Evolutionary conservation across 1,140 invertebrate species (phyloP), one percentile per base, ranked within the genome.

Genomic region (Magallana ariakensis): DNA sequence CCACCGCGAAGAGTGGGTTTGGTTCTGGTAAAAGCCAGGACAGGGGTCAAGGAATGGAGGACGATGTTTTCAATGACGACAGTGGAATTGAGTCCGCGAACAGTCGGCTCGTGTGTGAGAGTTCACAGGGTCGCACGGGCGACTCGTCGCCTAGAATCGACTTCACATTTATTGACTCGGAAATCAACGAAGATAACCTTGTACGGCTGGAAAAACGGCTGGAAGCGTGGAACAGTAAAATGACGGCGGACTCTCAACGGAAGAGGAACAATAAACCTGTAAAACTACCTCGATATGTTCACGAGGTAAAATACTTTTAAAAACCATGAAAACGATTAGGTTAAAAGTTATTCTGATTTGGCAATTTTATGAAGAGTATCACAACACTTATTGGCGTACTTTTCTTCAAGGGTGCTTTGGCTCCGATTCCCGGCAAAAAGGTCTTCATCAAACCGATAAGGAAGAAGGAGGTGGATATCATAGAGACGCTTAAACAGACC

Each of bases 341-440:
- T n/a, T n/a, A n/a, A n/a, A n/a, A n/a, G n/a, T n/a, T n/a, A n/a
- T n/a, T n/a, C n/a, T n/a, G n/a, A n/a, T n/a, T n/a, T n/a, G n/a
- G n/a, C n/a, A n/a, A n/a, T n/a, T n/a, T n/a, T n/a, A n/a, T n/a
- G n/a, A n/a, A n/a, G n/a, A n/a, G n/a, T n/a, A n/a, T n/a, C n/a
- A n/a, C n/a, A n/a, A n/a, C n/a, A n/a, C n/a, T n/a, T n/a, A n/a
- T n/a, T n/a, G n/a, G n/a, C n/a, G n/a, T n/a, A n/a, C n/a, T 85
- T 11, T 75, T 33, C 54, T 33, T 58, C 7, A 33, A 91, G 90
- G 89, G 88, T 13, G 33, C 81, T 26, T 89, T 88, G 62, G 84
- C 87, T 26, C 91, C 91, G 11, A 84, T 87, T 56, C 91, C 91
- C 2, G 91, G 91, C 16, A 91, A 91, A 62, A 91, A 91, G 54